A percentile compares a stretch with the other conserved stretches of the same genome.
These are phyloP conservation scores for Myzus persicae DNA, from an alignment of 1,140 invertebrate species.

Conservation along the genomic window DNA sequence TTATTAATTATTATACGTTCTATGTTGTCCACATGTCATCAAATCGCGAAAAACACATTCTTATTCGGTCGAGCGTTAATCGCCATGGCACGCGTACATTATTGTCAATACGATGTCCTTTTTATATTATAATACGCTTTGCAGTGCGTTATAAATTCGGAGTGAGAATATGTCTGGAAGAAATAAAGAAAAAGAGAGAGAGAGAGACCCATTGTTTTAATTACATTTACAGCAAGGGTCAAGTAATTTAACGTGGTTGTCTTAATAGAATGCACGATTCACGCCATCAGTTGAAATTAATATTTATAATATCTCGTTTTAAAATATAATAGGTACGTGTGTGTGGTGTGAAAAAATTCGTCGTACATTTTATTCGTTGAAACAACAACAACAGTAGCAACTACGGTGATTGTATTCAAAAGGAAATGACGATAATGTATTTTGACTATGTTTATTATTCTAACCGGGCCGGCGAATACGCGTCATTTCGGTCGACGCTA, in stretches of 20 bases:
- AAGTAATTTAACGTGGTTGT: neutral
- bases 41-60: neutral
- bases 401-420: neutral
- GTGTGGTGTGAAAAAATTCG: neutral
- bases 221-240: neutral
- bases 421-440: neutral
- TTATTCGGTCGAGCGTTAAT: neutral
- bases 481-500: neutral
- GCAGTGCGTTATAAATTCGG: neutral
- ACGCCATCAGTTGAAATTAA: slow-evolving; percentile 16
- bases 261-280: neutral
- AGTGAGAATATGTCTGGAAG: neutral
- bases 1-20: neutral
- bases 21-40: neutral
- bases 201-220: neutral
- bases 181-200: too few species aligned
- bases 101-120: neutral
- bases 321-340: neutral
- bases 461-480: neutral
- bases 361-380: neutral
- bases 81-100: neutral
- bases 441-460: neutral
- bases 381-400: neutral
- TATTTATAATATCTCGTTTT: slow-evolving; percentile 26
- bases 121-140: neutral